Evolutionary conservation across 2,797 vertebrate species (phyloP).

Genomic region (Sebastes aleutianus): DNA sequence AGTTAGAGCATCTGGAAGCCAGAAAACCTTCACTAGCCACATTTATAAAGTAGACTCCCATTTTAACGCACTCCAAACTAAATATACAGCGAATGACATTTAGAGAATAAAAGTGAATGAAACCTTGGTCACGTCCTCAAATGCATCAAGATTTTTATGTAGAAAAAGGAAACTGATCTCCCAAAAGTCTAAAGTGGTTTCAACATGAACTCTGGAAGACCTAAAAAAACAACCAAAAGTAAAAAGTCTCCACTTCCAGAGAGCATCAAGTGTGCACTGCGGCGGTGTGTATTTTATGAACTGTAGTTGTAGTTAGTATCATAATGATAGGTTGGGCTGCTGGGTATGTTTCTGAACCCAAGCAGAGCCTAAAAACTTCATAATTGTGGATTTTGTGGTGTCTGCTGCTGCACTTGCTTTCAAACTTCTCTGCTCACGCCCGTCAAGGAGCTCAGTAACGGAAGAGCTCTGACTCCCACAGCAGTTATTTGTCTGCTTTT

Average conservation of each 20-base stretch:
- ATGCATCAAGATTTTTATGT: not conserved
- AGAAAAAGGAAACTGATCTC: not conserved
- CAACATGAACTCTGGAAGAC: constrained; percentile 32
- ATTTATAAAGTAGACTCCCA: constrained; percentile 12
- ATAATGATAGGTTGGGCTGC: constrained; percentile 37
- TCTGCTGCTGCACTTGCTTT: constrained; percentile 53
- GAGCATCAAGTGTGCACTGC: not conserved
- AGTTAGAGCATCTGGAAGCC: constrained; percentile 8
- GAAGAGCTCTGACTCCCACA: not conserved
- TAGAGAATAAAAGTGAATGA: not conserved
- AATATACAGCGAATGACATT: constrained; percentile 6
- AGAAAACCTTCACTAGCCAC: constrained; percentile 18
- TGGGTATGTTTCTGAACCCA: constrained; percentile 29
- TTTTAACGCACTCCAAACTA: constrained; percentile 25
- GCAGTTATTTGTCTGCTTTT: constrained; percentile 9
- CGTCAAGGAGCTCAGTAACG: not conserved
- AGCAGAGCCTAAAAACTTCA: constrained; percentile 23
- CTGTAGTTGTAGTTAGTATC: constrained; percentile 24
- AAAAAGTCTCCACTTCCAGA: not conserved
- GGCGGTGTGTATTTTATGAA: constrained; percentile 20
- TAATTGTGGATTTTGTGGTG: constrained; percentile 43
- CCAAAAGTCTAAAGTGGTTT: not conserved
- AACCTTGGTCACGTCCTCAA: not conserved
- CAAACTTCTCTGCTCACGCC: constrained; percentile 4
- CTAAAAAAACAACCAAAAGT: not conserved